Percentiles rank a stretch among this genome's conserved stretches.
Evolutionary conservation across 1,140 invertebrate species (phyloP).

Genomic region (Drosophila sturtevanti): DNA sequence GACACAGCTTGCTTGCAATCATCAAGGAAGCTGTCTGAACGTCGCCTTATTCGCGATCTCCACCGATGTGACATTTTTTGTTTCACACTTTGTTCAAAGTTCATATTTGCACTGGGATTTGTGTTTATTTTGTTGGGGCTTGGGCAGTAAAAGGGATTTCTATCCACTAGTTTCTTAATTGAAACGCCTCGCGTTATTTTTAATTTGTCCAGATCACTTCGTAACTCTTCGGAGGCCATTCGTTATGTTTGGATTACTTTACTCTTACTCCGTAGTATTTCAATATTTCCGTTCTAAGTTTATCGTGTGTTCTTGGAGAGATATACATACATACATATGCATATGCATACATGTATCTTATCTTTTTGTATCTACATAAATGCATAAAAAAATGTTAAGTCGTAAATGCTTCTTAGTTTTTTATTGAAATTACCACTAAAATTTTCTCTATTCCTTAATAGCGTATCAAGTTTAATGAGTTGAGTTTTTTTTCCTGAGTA

Average conservation of each 20-base stretch:
- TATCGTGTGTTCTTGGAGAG: too few species aligned
- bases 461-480: too few species aligned
- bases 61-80: conserved; percentile 41
- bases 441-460: too few species aligned
- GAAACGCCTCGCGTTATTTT: conserved; percentile 82
- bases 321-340: too few species aligned
- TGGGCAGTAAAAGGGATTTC: conserved; percentile 44
- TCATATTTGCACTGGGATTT: not conserved
- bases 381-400: too few species aligned
- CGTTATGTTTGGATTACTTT: not conserved
- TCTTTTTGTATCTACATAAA: too few species aligned
- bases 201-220: conserved; percentile 83
- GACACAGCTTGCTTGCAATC: conserved; percentile 40
- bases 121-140: not conserved
- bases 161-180: conserved; percentile 42
- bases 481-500: too few species aligned
- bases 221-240: conserved; percentile 71
- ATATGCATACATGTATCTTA: too few species aligned
- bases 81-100: conserved; percentile 12
- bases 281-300: not conserved
- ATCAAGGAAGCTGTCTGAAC: conserved; percentile 65
- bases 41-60: conserved; percentile 53
- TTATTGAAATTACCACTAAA: too few species aligned
- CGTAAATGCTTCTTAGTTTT: too few species aligned
- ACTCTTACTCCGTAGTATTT: too few species aligned